phyloP scores from a whole-genome alignment of 1,140 invertebrate genomes.

The Lepidostoma basale region DNA sequence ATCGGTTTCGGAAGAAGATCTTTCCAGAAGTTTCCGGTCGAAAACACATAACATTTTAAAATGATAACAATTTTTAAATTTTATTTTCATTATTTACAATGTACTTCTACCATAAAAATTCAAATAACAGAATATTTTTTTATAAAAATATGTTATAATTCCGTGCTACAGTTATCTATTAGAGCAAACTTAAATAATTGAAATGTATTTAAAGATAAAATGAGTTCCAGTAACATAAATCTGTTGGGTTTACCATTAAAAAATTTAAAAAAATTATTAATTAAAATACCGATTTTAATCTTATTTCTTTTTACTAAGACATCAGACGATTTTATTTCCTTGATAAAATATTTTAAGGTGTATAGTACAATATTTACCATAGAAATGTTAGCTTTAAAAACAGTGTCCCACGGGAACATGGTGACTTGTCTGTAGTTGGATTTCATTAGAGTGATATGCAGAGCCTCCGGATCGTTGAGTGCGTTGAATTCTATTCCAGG shows the following conservation, averaged over 20 bases:
- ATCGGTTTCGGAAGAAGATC: no score
- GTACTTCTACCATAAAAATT: no score
- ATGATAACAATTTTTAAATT: background rate
- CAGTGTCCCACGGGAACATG: slow-evolving; percentile 61
- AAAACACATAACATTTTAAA: background rate
- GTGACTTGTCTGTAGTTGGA: slow-evolving; percentile 46
- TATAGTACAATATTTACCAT: slow-evolving; percentile 47
- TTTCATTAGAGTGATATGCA: slow-evolving; percentile 62
- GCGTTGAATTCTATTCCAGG: slow-evolving; percentile 72
- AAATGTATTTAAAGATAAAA: background rate
- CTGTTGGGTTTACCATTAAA: no score
- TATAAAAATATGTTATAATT: no score
- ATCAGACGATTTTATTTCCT: no score
- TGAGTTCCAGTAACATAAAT: background rate
- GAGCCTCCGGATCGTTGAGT: slow-evolving; percentile 66
- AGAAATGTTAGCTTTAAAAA: slow-evolving; percentile 41
- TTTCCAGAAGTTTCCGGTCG: no score
- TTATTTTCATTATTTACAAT: no score
- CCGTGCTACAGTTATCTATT: no score
- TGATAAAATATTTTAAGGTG: background rate
- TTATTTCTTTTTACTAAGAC: background rate
- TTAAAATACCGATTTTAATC: no score
- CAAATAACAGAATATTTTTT: no score
- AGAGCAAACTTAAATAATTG: background rate
- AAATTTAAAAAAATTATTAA: no score